Evolutionary conservation across 1,140 invertebrate species (phyloP).

Genomic region (Ephestia elutella): DNA sequence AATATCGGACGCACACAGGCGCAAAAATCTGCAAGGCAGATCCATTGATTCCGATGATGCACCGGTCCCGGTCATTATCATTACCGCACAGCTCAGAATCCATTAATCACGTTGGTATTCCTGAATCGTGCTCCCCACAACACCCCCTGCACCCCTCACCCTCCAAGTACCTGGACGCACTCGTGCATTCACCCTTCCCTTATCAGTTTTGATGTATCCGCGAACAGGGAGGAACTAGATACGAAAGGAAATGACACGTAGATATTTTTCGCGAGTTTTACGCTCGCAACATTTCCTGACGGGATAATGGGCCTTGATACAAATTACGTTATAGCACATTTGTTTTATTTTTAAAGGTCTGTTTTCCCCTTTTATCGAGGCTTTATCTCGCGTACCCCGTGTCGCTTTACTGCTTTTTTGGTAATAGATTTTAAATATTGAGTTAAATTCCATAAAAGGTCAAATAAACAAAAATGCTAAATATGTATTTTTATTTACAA

Average conservation of each 20-base stretch:
- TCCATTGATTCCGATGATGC: constrained; percentile 40
- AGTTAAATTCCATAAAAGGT: background rate
- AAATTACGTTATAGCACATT: constrained; percentile 2
- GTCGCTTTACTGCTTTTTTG: background rate
- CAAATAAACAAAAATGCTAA: too few relatives aligned
- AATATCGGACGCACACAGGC: constrained; percentile 1
- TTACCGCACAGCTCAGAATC: constrained; percentile 54
- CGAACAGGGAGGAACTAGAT: constrained; percentile 42
- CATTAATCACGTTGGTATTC: constrained; percentile 70
- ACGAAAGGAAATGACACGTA: constrained; percentile 42
- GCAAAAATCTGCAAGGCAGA: constrained; percentile 16
- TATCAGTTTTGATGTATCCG: constrained; percentile 64
- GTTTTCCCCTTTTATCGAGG: constrained; percentile 1
- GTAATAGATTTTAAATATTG: background rate
- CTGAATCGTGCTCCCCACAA: constrained; percentile 36
- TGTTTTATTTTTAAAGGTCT: constrained; percentile 2
- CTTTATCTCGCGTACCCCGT: background rate
- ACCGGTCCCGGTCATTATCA: constrained; percentile 61
- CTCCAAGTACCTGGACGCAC: constrained; percentile 61
- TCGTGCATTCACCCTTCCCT: constrained; percentile 69
- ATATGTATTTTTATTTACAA: too few relatives aligned
- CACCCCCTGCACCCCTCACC: constrained; percentile 25
- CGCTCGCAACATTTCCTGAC: constrained; percentile 20
- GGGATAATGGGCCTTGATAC: constrained; percentile 7
- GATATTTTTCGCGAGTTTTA: constrained; percentile 37